Conservation (phyloP, 1,140 invertebrate genomes). For the Diachasmimorpha longicaudata region DNA sequence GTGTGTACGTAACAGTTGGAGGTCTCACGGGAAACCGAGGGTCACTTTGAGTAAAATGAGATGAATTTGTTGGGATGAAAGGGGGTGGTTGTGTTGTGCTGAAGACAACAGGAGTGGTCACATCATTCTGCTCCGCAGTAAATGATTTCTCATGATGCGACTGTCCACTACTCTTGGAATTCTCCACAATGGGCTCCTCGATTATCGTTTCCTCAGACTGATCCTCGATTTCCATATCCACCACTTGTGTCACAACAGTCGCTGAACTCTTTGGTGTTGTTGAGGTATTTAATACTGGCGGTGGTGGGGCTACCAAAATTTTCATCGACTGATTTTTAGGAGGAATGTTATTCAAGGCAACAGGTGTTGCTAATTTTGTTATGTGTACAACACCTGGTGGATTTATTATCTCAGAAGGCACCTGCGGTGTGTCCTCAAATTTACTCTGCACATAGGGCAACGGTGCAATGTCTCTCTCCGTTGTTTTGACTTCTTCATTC, state of each 20-base stretch:
- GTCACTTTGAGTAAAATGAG: slow-evolving; percentile 21
- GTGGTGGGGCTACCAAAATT: slow-evolving; percentile 54
- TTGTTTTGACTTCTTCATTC: slow-evolving; percentile 55
- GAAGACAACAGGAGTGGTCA: slow-evolving; percentile 33
- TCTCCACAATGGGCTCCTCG: slow-evolving; percentile 46
- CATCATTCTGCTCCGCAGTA: background rate
- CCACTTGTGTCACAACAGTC: slow-evolving; percentile 39
- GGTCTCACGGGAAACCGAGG: slow-evolving; percentile 15
- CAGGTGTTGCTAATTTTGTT: slow-evolving; percentile 62
- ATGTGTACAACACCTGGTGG: slow-evolving; percentile 65
- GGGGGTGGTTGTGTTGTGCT: slow-evolving; percentile 43
- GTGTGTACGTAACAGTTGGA: background rate
- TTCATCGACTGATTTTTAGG: slow-evolving; percentile 44
- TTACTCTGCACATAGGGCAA: slow-evolving; percentile 58
- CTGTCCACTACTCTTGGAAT: slow-evolving; percentile 1
- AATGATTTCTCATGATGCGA: slow-evolving; percentile 28
- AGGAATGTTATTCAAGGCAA: slow-evolving; percentile 36
- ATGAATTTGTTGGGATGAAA: slow-evolving; percentile 41
- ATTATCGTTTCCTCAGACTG: slow-evolving; percentile 55
- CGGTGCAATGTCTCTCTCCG: slow-evolving; percentile 55
- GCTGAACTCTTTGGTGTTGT: slow-evolving; percentile 27
- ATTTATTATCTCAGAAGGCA: slow-evolving; percentile 59
- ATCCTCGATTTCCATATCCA: slow-evolving; percentile 64
- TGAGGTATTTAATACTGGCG: slow-evolving; percentile 47
- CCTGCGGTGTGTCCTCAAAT: slow-evolving; percentile 57